Percentiles rank a stretch among this genome's conserved stretches.
These are phyloP conservation scores for Gallinago solitaria DNA, from an alignment of 2,797 vertebrate genomes.

Conservation along the genomic window DNA sequence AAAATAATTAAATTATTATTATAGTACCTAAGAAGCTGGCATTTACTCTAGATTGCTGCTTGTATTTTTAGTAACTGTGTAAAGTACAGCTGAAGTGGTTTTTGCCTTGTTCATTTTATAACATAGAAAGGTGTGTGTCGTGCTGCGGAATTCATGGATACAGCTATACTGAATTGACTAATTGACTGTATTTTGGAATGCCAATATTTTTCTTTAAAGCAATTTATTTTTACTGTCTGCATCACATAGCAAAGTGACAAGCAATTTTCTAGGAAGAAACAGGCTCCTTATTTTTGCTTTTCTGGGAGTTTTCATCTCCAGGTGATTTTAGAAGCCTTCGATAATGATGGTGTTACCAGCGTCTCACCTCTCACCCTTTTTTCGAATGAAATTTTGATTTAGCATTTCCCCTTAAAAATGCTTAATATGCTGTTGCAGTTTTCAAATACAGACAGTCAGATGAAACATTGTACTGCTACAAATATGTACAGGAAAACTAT, in stretches of 20 bases:
- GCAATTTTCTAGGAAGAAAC: neutral
- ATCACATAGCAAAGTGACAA: neutral
- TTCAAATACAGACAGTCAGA: neutral
- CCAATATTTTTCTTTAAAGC: neutral
- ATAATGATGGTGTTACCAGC: neutral
- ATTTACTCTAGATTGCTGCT: neutral
- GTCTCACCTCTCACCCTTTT: neutral
- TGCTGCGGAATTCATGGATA: neutral
- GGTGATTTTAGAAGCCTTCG: neutral
- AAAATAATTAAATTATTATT: neutral
- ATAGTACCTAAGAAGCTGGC: neutral
- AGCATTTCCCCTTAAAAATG: neutral
- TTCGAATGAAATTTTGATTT: neutral
- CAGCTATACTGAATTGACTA: neutral
- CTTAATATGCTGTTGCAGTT: neutral
- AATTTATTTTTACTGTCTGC: neutral
- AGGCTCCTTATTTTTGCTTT: neutral
- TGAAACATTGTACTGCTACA: neutral
- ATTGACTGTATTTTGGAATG: neutral
- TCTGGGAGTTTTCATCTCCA: neutral
- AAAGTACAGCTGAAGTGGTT: neutral
- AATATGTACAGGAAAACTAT: neutral
- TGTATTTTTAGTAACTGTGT: neutral
- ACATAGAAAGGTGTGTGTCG: neutral
- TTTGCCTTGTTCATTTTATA: neutral